Conservation (phyloP, 2,888 invertebrate genomes). For the Mythimna loreyi region DNA sequence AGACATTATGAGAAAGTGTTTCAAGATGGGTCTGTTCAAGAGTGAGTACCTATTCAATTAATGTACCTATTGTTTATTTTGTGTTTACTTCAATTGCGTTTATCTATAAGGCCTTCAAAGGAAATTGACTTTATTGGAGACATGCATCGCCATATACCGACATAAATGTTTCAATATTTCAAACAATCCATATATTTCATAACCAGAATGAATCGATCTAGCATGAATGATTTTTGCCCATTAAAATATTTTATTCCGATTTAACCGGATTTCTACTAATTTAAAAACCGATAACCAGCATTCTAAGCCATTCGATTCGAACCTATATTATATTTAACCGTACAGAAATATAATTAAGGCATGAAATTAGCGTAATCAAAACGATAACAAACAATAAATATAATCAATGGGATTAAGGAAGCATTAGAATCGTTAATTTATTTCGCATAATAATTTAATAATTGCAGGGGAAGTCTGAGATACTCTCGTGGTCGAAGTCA, state of each 20-base stretch:
- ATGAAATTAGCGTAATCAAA: constrained; percentile 10
- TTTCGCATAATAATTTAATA: neutral
- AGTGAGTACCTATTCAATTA: constrained; percentile 78
- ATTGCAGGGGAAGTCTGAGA: neutral
- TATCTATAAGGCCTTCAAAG: neutral
- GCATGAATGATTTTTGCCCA: neutral
- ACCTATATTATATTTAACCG: neutral
- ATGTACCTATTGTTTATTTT: constrained; percentile 5
- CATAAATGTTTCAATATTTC: neutral
- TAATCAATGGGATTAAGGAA: neutral
- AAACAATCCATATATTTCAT: neutral
- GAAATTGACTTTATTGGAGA: neutral
- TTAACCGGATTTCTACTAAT: neutral
- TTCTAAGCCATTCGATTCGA: constrained; percentile 11
- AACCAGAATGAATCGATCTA: neutral
- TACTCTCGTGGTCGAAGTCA: neutral
- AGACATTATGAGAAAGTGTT: constrained; percentile 87
- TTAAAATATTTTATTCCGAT: neutral
- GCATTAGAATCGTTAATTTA: neutral
- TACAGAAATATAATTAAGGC: neutral
- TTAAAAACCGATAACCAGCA: neutral
- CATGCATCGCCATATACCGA: neutral
- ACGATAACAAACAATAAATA: constrained; percentile 11
- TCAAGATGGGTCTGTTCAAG: constrained; percentile 88
- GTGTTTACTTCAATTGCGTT: neutral